These are phyloP conservation scores for Nesometra sesokonis DNA, from an alignment of 35 echinoderm and acorn worm genomes.

Conservation along the genomic window DNA sequence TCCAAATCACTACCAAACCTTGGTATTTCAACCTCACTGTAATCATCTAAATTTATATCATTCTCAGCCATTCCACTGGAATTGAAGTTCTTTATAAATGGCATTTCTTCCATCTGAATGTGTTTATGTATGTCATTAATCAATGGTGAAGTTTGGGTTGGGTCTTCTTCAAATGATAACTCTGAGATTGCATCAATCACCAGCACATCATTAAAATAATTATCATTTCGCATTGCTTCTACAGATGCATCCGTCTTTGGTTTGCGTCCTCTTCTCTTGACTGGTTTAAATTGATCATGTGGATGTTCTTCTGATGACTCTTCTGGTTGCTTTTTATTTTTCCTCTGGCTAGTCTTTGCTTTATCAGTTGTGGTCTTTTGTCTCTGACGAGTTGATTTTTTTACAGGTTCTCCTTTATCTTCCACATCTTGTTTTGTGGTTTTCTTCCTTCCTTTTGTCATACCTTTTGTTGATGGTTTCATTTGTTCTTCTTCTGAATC, in stretches of 20 bases:
- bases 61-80: too few relatives aligned
- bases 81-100: too few relatives aligned
- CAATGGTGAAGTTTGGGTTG: background rate
- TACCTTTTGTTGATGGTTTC: background rate
- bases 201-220: background rate
- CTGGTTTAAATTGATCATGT: background rate
- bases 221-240: background rate
- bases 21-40: constrained; percentile 85
- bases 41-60: background rate
- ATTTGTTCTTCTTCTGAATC: background rate
- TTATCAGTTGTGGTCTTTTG: background rate
- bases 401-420: background rate
- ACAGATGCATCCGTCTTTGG: constrained; percentile 14
- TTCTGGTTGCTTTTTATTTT: constrained; percentile 12
- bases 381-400: background rate
- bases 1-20: constrained; percentile 40
- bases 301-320: background rate
- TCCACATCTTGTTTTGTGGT: background rate
- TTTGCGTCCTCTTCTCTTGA: constrained; percentile 36
- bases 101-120: too few relatives aligned
- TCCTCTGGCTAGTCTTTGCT: background rate
- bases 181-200: background rate
- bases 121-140: background rate
- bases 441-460: background rate
- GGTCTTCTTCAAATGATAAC: background rate